Conservation (phyloP, 2,113 vertebrate species). For the Mellivora capensis region DNA sequence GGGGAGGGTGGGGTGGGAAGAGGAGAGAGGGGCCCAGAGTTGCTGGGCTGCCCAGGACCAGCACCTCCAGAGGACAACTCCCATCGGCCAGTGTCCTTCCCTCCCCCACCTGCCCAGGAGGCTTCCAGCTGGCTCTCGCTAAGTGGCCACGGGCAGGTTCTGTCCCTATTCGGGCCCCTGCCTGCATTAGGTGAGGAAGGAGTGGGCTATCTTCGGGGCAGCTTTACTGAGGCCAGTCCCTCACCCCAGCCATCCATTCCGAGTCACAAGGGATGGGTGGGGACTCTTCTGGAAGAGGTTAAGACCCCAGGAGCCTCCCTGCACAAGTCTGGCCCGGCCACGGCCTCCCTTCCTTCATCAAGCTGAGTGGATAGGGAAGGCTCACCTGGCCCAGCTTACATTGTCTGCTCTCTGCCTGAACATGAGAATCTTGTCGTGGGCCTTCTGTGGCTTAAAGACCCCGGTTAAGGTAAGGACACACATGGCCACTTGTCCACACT, state of each 20-base stretch:
- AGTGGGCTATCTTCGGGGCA: fast-evolving
- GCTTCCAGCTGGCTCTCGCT: fast-evolving
- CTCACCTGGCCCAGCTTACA: neutral
- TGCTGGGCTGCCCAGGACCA: neutral
- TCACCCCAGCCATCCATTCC: neutral
- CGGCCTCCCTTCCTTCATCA: fast-evolving
- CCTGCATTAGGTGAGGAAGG: neutral
- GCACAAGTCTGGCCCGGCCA: neutral
- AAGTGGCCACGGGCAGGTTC: too few relatives aligned
- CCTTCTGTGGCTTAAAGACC: slow-evolving; percentile 49
- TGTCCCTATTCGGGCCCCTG: neutral
- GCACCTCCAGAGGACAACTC: neutral
- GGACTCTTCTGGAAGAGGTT: too few relatives aligned
- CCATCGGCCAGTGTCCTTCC: fast-evolving
- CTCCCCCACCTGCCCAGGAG: fast-evolving
- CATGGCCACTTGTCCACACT: fast-evolving
- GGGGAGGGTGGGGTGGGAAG: too few relatives aligned
- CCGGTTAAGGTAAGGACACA: fast-evolving
- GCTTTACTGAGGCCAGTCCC: fast-evolving
- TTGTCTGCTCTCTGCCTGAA: slow-evolving; percentile 16
- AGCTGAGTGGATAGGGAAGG: neutral
- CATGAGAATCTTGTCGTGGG: slow-evolving; percentile 38
- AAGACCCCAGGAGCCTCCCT: neutral
- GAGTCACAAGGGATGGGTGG: neutral
- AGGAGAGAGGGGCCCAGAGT: neutral